Percentiles rank a stretch among this genome's conserved stretches.
phyloP scores from a whole-genome alignment of 2,113 vertebrate species.

The Callipepla californica region DNA sequence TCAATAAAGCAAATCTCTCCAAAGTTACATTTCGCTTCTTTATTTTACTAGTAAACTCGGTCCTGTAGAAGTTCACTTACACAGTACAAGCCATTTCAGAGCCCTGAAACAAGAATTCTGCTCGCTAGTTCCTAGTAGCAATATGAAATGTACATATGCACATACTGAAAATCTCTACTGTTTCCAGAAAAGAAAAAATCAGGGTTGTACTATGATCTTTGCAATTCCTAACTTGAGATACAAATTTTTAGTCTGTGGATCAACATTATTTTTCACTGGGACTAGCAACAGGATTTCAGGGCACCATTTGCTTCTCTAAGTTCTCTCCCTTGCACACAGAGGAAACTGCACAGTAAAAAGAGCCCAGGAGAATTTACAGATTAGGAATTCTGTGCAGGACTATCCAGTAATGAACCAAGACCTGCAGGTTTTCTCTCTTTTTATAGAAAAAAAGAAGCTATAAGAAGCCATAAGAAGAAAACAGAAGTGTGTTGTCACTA shows the following conservation, averaged over 20 bases:
- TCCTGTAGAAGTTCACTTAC: background rate
- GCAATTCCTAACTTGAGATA: background rate
- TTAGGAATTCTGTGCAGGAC: background rate
- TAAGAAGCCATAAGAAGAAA: background rate
- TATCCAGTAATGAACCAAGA: background rate
- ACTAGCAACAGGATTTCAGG: background rate
- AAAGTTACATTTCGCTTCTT: background rate
- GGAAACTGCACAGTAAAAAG: background rate
- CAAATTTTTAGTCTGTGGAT: background rate
- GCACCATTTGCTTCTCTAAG: background rate
- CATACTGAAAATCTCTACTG: background rate
- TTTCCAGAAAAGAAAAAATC: background rate
- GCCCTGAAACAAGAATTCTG: background rate
- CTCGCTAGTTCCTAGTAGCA: background rate
- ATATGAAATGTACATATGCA: background rate
- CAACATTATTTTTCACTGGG: background rate
- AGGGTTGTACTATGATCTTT: background rate
- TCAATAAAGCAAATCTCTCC: background rate
- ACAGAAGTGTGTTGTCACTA: background rate
- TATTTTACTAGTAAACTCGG: background rate
- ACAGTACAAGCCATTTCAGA: background rate
- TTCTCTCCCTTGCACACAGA: background rate
- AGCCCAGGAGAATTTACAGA: background rate
- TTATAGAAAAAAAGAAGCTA: background rate
- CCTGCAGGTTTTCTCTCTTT: background rate